Conservation (phyloP, 2,888 invertebrate genomes). For the Macaria liturata region DNA sequence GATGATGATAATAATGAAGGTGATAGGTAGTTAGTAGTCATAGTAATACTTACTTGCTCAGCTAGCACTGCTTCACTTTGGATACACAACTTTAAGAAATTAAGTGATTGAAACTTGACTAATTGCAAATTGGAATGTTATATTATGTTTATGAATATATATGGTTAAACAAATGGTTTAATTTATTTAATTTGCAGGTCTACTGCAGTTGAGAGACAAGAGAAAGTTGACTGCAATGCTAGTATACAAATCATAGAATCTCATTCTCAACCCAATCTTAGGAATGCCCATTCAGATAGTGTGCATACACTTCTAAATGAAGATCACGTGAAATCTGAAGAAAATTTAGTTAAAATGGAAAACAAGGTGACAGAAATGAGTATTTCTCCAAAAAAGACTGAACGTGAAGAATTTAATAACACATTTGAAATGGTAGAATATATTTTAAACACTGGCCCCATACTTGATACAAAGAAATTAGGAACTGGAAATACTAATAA, state of each 20-base stretch:
- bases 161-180: too few relatives aligned
- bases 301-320: constrained; percentile 22
- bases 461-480: constrained; percentile 10
- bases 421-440: constrained; percentile 61
- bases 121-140: too few relatives aligned
- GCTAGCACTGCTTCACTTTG: too few relatives aligned
- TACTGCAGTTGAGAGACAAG: not conserved
- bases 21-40: too few relatives aligned
- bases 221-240: constrained; percentile 32
- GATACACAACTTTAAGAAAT: too few relatives aligned
- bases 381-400: constrained; percentile 35
- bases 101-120: too few relatives aligned
- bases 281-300: constrained; percentile 22
- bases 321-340: constrained; percentile 46
- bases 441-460: constrained; percentile 54
- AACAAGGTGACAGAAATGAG: constrained; percentile 39
- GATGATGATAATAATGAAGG: too few relatives aligned
- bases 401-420: constrained; percentile 51
- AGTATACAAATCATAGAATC: constrained; percentile 62
- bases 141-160: too few relatives aligned
- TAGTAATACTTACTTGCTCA: too few relatives aligned
- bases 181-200: too few relatives aligned
- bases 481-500: constrained; percentile 16
- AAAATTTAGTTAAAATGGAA: constrained; percentile 56
- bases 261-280: constrained; percentile 61